Conservation (phyloP, 2,888 invertebrate species). For the Lingula anatina region DNA sequence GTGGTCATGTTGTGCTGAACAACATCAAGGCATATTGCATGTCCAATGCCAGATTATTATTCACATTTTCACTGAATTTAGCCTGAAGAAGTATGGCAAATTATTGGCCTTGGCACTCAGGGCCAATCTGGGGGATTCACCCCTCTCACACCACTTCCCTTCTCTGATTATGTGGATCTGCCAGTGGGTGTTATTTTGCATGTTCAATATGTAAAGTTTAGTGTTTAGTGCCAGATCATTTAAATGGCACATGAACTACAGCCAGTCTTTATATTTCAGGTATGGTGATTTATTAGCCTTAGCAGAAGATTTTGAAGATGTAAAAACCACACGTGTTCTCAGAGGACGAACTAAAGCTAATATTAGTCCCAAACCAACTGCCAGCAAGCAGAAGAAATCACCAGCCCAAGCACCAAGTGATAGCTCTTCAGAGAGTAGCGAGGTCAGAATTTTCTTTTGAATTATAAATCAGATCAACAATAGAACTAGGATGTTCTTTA, state of each 20-base stretch:
- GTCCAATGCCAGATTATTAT: no score
- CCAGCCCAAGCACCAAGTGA: slow-evolving; percentile 25
- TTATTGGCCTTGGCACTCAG: no score
- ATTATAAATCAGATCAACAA: neutral
- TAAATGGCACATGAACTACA: no score
- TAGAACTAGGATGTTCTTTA: neutral
- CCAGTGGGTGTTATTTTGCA: neutral
- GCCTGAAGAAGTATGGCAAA: no score
- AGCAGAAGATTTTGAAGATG: slow-evolving; percentile 77
- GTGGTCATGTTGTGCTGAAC: no score
- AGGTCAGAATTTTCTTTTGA: slow-evolving; percentile 16
- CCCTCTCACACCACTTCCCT: no score
- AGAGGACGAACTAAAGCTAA: slow-evolving; percentile 31
- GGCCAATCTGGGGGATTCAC: no score
- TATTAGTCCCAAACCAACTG: slow-evolving; percentile 24
- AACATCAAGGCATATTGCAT: no score
- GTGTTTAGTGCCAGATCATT: no score
- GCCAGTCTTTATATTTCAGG: slow-evolving; percentile 16
- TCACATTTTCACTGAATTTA: no score
- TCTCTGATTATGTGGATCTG: no score
- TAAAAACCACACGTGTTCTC: slow-evolving; percentile 33
- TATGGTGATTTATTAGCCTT: slow-evolving; percentile 81
- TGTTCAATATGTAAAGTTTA: neutral
- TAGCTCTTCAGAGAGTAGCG: slow-evolving; percentile 29
- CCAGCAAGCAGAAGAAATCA: slow-evolving; percentile 20